phyloP scores from a whole-genome alignment of 2,888 invertebrate genomes.

The Chrysopilus asiliformis region DNA sequence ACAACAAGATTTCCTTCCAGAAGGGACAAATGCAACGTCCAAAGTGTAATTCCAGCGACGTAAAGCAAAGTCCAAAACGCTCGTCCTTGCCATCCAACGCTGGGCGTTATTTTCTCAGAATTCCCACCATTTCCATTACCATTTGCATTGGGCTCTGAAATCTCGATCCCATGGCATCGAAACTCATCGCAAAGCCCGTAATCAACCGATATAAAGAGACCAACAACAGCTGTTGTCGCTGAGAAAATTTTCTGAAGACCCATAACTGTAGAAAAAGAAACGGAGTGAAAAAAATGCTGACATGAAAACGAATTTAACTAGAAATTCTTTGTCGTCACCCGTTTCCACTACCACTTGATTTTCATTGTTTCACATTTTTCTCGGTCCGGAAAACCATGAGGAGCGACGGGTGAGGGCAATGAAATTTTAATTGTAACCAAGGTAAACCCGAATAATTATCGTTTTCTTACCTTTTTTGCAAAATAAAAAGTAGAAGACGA shows the following conservation, averaged over 20 bases:
- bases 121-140: too few relatives aligned
- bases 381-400: too few relatives aligned
- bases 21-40: slow-evolving; percentile 36
- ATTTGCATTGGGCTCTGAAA: slow-evolving; percentile 22
- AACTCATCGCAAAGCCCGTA: slow-evolving; percentile 48
- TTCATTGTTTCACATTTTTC: too few relatives aligned
- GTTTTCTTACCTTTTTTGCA: slow-evolving; percentile 45
- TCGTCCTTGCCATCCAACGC: slow-evolving; percentile 37
- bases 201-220: slow-evolving; percentile 46
- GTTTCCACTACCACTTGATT: neutral
- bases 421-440: too few relatives aligned
- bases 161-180: slow-evolving; percentile 42
- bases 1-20: slow-evolving; percentile 21
- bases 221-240: slow-evolving; percentile 45
- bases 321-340: neutral
- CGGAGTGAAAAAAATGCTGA: neutral
- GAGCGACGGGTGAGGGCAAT: neutral
- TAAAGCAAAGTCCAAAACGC: slow-evolving; percentile 44
- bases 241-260: slow-evolving; percentile 45
- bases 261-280: slow-evolving; percentile 36
- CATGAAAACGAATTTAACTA: neutral
- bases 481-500: slow-evolving; percentile 46
- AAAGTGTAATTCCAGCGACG: slow-evolving; percentile 39
- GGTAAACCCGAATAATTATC: too few relatives aligned
- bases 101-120: slow-evolving; percentile 1